Conservation (phyloP, 2,113 vertebrate species). For the Myanophis thanlyinensis region DNA sequence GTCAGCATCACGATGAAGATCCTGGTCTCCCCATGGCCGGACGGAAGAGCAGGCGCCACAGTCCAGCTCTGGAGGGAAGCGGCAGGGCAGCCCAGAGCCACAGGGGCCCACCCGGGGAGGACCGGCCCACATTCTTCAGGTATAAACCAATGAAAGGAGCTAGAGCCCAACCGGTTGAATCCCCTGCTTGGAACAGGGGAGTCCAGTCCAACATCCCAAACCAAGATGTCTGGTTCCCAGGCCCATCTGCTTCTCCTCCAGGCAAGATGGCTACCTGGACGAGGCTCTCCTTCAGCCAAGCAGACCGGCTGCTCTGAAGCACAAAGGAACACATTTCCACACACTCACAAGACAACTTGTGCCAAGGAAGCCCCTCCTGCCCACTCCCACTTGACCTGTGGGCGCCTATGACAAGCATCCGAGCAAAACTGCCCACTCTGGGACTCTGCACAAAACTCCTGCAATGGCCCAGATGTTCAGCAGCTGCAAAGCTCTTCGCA, state of each 20-base stretch:
- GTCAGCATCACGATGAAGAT: background rate
- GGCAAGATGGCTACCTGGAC: background rate
- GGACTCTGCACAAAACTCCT: too few species aligned
- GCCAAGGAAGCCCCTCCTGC: background rate
- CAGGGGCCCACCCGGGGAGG: background rate
- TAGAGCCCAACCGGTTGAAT: background rate
- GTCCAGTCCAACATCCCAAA: background rate
- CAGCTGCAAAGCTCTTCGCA: too few species aligned
- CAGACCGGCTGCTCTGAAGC: background rate
- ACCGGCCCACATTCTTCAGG: background rate
- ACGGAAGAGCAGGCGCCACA: background rate
- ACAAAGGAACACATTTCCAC: background rate
- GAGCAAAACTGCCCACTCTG: background rate
- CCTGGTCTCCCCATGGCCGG: background rate
- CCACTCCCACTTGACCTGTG: background rate
- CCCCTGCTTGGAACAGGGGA: background rate
- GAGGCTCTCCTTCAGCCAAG: background rate
- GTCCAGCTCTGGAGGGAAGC: background rate
- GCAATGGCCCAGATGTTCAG: background rate
- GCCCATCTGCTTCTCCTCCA: background rate
- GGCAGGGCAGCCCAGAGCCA: background rate
- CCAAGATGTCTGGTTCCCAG: background rate
- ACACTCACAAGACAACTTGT: too few species aligned
- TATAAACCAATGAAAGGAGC: background rate
- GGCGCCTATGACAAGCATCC: background rate